phyloP scores from a whole-genome alignment of 2,113 vertebrate species.

The Columba livia region DNA sequence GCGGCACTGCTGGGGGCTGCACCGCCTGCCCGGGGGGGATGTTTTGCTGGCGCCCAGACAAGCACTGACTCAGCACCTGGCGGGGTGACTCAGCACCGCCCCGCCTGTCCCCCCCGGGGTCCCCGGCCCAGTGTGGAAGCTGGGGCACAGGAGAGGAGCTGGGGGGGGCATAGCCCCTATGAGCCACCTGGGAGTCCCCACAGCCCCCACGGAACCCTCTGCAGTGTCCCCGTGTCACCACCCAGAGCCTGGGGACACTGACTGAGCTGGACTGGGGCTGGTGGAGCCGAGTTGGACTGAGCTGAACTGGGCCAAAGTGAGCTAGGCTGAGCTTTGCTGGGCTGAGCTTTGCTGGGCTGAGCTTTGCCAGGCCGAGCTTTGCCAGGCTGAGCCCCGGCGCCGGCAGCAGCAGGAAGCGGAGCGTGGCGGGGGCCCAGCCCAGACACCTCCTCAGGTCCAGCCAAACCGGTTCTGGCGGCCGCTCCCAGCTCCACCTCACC shows the following conservation, averaged over 20 bases:
- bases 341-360: no score
- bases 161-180: neutral
- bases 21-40: neutral
- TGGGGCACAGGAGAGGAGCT: neutral
- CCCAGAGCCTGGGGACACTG: fast-evolving
- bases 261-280: fast-evolving
- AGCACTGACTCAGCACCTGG: neutral
- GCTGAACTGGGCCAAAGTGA: fast-evolving
- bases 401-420: neutral
- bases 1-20: neutral
- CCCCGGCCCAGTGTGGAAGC: fast-evolving
- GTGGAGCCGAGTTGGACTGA: neutral
- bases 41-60: neutral
- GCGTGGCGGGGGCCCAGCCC: neutral
- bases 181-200: neutral
- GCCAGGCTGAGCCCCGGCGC: neutral
- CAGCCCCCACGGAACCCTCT: fast-evolving
- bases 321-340: no score
- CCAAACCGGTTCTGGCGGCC: slow-evolving; percentile 58
- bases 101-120: neutral
- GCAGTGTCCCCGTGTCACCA: fast-evolving
- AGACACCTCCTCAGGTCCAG: slow-evolving; percentile 32
- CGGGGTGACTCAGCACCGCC: neutral
- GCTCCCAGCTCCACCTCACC: slow-evolving; percentile 59
- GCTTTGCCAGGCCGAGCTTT: no score